Evolutionary conservation across 2,113 vertebrate species (phyloP), one percentile per base, ranked within the genome.

Genomic region (Camelus bactrianus): DNA sequence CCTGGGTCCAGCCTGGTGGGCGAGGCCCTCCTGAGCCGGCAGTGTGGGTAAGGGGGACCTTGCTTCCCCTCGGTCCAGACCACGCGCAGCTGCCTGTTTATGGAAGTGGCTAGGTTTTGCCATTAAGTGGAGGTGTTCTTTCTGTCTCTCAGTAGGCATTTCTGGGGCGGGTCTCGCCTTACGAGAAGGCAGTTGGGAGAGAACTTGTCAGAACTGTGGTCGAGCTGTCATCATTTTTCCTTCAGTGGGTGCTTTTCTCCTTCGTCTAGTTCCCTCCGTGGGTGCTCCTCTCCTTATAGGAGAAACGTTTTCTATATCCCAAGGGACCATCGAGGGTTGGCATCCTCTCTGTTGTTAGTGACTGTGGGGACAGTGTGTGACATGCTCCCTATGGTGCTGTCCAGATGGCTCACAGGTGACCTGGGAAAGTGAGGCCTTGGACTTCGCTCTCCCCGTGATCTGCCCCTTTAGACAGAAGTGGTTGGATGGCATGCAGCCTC

Each of bases 351-450:
- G 8, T 11, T 46, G 8, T 11, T 30, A 35, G 56, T 30, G 56
- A 56, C 79, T 0, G 2, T 19, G 22, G n/a, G 22, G 22, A 4
- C 17, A 0, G 9, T 7, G 2, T 30, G 56, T 81, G 79, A 1
- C 3, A 3, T 26, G 79, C 56, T 62, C 13, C 38, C 79, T 1
- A 0, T 2, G 15, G 35, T 19, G 24, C 79, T 10, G 56, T 19
- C 79, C 15, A 19, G 26, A 12, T 42, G 35, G 35, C 79, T 42
- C 56, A 8, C 8, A 4, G 56, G 24, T 60, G 54, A 42, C 14
- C n/a, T 5, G n/a, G 8, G 7, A 54, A 60, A 58, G 13, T 2
- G 0, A 35, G 26, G 15, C 56, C 56, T 17, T 17, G 24, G 56
- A 3, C 79, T 62, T 38, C 6, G 26, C 35, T 35, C 3, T 38